A percentile compares a stretch with the other conserved stretches of the same genome.
phyloP scores from a whole-genome alignment of 2,113 vertebrate species.

The Pedionomus torquatus region DNA sequence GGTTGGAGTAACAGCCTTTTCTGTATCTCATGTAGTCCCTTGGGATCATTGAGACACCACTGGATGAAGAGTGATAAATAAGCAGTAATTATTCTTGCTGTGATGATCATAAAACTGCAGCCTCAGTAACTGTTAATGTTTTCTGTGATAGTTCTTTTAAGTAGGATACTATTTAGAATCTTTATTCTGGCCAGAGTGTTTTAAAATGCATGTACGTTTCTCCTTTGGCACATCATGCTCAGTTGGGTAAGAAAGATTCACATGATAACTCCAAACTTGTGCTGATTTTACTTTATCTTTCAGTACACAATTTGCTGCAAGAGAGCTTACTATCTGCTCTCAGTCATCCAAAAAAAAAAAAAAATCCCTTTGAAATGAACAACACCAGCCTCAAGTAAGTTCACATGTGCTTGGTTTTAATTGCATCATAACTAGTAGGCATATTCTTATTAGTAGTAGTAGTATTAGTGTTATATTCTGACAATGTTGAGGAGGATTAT shows the following conservation, averaged over 20 bases:
- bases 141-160: neutral
- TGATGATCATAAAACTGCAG: neutral
- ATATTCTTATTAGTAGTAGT: too few species aligned
- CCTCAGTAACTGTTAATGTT: neutral
- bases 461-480: neutral
- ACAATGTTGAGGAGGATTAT: neutral
- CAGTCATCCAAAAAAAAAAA: neutral
- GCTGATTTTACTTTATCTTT: neutral
- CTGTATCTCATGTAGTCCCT: neutral
- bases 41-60: accelerated
- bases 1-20: neutral
- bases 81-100: neutral
- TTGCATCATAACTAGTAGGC: neutral
- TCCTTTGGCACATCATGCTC: neutral
- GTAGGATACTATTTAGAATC: neutral
- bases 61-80: neutral
- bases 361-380: neutral
- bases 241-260: neutral
- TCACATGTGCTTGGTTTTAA: neutral
- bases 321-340: neutral
- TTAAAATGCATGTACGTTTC: neutral
- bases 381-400: neutral
- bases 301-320: neutral
- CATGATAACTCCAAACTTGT: neutral
- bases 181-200: neutral